phyloP scores from a whole-genome alignment of 2,888 invertebrate genomes.

The Heliconius cydno region DNA sequence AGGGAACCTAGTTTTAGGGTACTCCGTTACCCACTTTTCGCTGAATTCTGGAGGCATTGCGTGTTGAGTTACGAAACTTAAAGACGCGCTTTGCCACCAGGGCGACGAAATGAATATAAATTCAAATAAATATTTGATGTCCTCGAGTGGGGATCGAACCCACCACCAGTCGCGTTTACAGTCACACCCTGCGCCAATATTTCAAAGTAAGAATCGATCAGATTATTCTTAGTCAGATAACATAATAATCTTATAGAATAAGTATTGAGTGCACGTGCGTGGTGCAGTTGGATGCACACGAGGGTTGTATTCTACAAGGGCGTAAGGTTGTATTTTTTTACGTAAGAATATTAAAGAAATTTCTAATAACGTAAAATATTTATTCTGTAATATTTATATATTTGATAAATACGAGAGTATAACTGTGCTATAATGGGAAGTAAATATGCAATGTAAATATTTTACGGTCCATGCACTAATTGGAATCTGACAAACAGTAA shows the following conservation, averaged over 20 bases:
- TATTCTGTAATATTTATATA: neutral
- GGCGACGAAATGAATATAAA: too few species aligned
- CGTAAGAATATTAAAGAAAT: neutral
- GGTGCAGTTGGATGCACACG: neutral
- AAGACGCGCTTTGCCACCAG: too few species aligned
- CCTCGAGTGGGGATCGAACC: too few species aligned
- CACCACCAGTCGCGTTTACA: too few species aligned
- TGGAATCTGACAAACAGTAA: constrained; percentile 6
- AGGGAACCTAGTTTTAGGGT: too few species aligned
- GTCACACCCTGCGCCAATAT: too few species aligned
- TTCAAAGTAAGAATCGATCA: neutral
- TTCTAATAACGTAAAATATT: neutral
- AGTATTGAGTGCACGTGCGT: neutral
- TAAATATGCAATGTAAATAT: constrained; percentile 19
- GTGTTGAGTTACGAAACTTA: too few species aligned
- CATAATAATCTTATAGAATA: neutral
- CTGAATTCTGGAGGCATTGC: too few species aligned
- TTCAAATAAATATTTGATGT: too few species aligned
- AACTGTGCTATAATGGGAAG: constrained; percentile 17
- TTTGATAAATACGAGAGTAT: neutral
- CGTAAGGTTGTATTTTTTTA: neutral
- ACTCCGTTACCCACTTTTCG: too few species aligned
- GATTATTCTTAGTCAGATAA: neutral
- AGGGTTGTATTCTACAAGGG: neutral
- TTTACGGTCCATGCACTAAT: constrained; percentile 15